A percentile compares a stretch with the other conserved stretches of the same genome.
Conservation (phyloP, 2,113 vertebrate species). For the Chloropsis cyanopogon region DNA sequence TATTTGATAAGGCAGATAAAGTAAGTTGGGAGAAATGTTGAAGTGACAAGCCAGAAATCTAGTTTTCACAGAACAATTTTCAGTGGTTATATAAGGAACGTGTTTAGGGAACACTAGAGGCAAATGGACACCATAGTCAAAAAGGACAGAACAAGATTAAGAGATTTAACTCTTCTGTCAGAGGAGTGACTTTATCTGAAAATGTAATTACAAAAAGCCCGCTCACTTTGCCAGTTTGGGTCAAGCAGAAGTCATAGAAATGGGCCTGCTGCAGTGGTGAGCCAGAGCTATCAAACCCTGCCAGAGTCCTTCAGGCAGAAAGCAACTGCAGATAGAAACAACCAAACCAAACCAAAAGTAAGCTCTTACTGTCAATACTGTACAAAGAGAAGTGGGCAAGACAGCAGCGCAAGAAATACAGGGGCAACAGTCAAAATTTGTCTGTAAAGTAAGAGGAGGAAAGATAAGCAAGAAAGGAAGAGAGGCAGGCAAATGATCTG, state of each 20-base stretch:
- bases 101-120: neutral
- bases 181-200: neutral
- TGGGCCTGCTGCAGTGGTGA: neutral
- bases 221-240: neutral
- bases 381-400: neutral
- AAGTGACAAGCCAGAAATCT: neutral
- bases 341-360: neutral
- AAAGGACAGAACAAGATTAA: neutral
- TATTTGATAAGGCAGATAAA: neutral
- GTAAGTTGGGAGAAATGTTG: neutral
- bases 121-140: neutral
- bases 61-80: neutral
- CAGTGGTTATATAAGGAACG: neutral
- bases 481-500: neutral
- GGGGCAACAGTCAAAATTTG: neutral
- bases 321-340: neutral
- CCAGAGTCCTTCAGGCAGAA: neutral
- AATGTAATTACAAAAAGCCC: neutral
- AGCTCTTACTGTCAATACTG: neutral
- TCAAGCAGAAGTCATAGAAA: neutral
- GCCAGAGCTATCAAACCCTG: neutral
- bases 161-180: neutral
- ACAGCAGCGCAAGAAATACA: accelerated
- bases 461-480: neutral
- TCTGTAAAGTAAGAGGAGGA: neutral